Conservation (phyloP, 2,888 invertebrate species). For the Panorpa germanica region DNA sequence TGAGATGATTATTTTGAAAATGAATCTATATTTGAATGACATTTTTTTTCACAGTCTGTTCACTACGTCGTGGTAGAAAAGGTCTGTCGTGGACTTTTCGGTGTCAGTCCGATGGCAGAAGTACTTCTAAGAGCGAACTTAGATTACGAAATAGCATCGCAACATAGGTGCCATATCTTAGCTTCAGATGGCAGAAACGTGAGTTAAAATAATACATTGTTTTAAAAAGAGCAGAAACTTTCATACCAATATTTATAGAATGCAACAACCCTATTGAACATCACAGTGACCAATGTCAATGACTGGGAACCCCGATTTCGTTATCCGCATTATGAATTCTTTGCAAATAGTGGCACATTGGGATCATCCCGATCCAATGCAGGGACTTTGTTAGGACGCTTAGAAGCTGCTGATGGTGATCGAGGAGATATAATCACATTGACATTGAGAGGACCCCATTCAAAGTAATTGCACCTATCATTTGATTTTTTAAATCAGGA, state of each 20-base stretch:
- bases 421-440: constrained; percentile 52
- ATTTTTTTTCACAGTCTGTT: constrained; percentile 29
- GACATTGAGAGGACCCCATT: constrained; percentile 49
- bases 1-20: constrained; percentile 2
- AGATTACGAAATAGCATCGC: constrained; percentile 57
- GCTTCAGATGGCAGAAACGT: constrained; percentile 64
- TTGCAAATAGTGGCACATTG: no score
- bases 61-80: constrained; percentile 60
- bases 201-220: constrained; percentile 17
- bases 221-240: no score
- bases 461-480: constrained; percentile 27
- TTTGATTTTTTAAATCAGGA: neutral
- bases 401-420: constrained; percentile 82
- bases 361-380: constrained; percentile 14
- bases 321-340: constrained; percentile 76
- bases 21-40: neutral
- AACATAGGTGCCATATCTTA: constrained; percentile 59
- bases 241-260: constrained; percentile 47
- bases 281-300: constrained; percentile 71
- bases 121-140: constrained; percentile 51
- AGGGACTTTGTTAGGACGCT: constrained; percentile 32
- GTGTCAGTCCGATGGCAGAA: constrained; percentile 61
- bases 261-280: constrained; percentile 63
- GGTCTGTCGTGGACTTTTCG: constrained; percentile 53
- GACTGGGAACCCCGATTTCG: constrained; percentile 88